Evolutionary conservation across 2,113 vertebrate species (phyloP).

Genomic region (Onychorhynchus coronatus): DNA sequence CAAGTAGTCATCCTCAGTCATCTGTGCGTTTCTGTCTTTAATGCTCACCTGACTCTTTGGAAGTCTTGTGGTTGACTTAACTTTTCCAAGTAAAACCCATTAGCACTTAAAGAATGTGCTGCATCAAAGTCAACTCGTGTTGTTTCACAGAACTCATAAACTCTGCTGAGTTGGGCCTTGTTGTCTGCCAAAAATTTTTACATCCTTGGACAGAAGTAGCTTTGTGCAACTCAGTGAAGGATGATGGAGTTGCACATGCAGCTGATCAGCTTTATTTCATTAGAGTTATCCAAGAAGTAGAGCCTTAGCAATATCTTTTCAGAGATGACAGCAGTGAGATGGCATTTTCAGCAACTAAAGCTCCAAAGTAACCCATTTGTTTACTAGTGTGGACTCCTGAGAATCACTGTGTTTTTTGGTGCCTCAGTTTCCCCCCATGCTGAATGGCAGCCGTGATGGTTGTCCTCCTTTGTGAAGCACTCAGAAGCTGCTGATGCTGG

Average conservation of each 20-base stretch:
- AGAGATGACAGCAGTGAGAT: neutral
- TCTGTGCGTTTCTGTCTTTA: neutral
- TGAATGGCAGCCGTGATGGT: neutral
- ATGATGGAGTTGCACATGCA: neutral
- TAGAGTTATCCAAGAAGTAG: neutral
- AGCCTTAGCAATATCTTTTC: neutral
- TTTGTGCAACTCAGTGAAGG: neutral
- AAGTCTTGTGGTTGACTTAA: neutral
- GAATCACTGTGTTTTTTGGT: neutral
- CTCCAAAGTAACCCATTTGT: neutral
- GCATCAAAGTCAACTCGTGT: neutral
- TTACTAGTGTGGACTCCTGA: rapidly evolving
- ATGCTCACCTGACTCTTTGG: neutral
- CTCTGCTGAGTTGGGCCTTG: neutral
- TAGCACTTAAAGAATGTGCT: neutral
- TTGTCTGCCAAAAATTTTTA: neutral
- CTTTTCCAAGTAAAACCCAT: neutral
- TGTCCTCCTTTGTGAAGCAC: neutral
- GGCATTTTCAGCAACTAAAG: neutral
- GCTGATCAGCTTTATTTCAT: neutral
- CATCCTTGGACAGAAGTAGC: neutral
- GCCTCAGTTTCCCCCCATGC: neutral
- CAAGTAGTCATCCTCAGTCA: neutral
- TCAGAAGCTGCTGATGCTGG: neutral
- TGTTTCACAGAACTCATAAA: neutral